phyloP scores from a whole-genome alignment of 2,797 vertebrate species.

The Ctenochaetus hawaiiensis region DNA sequence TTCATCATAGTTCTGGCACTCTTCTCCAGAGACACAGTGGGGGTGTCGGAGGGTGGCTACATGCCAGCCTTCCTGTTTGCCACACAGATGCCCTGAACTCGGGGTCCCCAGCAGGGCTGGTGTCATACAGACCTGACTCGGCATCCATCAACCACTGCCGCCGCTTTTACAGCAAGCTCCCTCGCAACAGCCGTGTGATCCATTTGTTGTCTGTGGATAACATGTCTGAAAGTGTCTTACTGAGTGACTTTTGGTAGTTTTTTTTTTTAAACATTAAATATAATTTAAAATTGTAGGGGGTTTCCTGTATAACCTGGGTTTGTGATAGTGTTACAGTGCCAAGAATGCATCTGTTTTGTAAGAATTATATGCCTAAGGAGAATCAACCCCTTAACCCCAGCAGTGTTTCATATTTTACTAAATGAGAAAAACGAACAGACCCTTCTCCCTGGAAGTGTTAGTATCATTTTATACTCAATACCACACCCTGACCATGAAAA shows the following conservation, averaged over 20 bases:
- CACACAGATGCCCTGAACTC: conserved; percentile 64
- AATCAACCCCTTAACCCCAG: background rate
- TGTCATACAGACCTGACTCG: conserved; percentile 56
- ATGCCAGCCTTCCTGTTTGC: conserved; percentile 46
- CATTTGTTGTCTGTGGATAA: conserved; percentile 54
- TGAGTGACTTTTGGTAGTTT: background rate
- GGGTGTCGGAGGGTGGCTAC: conserved; percentile 9
- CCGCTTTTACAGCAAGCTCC: conserved; percentile 19
- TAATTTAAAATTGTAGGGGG: background rate
- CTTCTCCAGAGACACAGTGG: conserved; percentile 53
- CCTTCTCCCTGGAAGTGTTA: background rate
- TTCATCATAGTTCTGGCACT: conserved; percentile 66
- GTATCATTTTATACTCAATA: background rate
- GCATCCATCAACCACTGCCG: conserved; percentile 59
- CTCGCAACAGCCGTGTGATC: conserved; percentile 40
- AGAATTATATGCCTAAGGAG: background rate
- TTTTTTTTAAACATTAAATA: background rate
- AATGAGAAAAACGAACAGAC: background rate
- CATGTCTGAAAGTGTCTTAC: conserved; percentile 19
- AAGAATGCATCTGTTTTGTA: background rate
- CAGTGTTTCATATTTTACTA: background rate
- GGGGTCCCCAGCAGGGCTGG: conserved; percentile 57
- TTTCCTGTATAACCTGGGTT: background rate
- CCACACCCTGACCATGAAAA: background rate
- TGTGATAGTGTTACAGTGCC: conserved; percentile 2